A percentile compares a stretch with the other conserved stretches of the same genome.
These are phyloP conservation scores for Carassius gibelio DNA, from an alignment of 2,113 vertebrate genomes.

Conservation along the genomic window DNA sequence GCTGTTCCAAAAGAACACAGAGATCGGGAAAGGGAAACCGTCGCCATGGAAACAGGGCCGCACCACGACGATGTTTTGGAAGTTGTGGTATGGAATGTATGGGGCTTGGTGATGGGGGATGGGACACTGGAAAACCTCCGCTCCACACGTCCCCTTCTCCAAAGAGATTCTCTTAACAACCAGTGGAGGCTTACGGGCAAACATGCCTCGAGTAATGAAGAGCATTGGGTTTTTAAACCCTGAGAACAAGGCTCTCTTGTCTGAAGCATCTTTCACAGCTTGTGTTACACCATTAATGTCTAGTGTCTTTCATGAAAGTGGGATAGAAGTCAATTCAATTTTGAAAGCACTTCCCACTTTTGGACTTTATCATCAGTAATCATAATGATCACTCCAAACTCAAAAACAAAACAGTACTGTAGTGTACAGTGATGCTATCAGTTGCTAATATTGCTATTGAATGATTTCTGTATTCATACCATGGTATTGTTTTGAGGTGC, in stretches of 20 bases:
- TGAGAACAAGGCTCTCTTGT: constrained; percentile 28
- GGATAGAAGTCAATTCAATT: background rate
- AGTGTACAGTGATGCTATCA: background rate
- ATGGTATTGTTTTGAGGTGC: background rate
- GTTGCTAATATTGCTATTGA: background rate
- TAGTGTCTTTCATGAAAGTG: background rate
- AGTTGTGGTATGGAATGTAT: constrained; percentile 52
- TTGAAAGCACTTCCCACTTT: background rate
- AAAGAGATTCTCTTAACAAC: background rate
- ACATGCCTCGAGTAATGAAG: background rate
- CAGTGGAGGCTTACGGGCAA: background rate
- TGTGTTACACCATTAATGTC: background rate
- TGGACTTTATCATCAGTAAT: background rate
- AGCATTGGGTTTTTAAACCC: background rate
- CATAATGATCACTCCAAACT: background rate
- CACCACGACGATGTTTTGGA: constrained; percentile 54
- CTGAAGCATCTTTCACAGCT: background rate
- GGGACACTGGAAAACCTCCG: constrained; percentile 31
- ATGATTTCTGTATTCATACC: background rate
- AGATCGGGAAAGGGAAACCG: constrained; percentile 47
- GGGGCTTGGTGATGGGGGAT: constrained; percentile 41
- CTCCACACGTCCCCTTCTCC: constrained; percentile 28
- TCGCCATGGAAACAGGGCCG: constrained; percentile 61
- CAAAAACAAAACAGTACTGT: background rate
- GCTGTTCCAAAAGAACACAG: constrained; percentile 50